Evolutionary conservation across 2,888 invertebrate species (phyloP).

Genomic region (Drosophila paucipuncta): DNA sequence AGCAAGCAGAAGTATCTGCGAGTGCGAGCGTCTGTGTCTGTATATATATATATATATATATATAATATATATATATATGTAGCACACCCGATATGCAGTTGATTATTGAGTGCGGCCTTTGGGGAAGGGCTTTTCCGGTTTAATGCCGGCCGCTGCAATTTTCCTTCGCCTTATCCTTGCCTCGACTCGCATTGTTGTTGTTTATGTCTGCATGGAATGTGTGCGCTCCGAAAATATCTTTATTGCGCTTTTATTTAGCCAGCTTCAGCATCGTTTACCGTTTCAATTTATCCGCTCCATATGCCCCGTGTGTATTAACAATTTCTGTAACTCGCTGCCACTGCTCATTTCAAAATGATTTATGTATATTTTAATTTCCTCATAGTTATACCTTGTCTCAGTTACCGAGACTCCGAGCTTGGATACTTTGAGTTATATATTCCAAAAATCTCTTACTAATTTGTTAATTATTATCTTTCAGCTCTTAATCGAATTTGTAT

Average conservation of each 20-base stretch:
- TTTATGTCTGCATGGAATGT: constrained; percentile 42
- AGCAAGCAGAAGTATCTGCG: neutral
- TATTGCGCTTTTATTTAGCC: constrained; percentile 72
- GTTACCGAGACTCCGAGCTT: neutral
- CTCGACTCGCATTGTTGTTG: constrained; percentile 33
- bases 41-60: neutral
- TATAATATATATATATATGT: constrained; percentile 1
- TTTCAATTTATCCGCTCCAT: constrained; percentile 60
- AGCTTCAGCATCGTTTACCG: constrained; percentile 60
- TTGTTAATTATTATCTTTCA: neutral
- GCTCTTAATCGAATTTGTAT: neutral
- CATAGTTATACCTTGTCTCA: neutral
- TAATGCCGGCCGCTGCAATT: constrained; percentile 56
- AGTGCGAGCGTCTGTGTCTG: neutral
- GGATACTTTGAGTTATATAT: neutral
- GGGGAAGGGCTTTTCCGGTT: constrained; percentile 30
- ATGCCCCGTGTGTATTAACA: constrained; percentile 10
- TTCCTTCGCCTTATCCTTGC: constrained; percentile 35
- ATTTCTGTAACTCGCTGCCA: constrained; percentile 13
- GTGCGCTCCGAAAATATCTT: constrained; percentile 61
- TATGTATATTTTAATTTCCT: constrained; percentile 8
- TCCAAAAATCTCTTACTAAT: neutral
- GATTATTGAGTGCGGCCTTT: constrained; percentile 61
- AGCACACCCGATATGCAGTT: constrained; percentile 48
- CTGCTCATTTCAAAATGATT: constrained; percentile 7